Percentiles rank a stretch among this genome's conserved stretches.
Evolutionary conservation across 2,888 invertebrate genomes (phyloP).

Genomic region (Nephrotoma guestfalica): DNA sequence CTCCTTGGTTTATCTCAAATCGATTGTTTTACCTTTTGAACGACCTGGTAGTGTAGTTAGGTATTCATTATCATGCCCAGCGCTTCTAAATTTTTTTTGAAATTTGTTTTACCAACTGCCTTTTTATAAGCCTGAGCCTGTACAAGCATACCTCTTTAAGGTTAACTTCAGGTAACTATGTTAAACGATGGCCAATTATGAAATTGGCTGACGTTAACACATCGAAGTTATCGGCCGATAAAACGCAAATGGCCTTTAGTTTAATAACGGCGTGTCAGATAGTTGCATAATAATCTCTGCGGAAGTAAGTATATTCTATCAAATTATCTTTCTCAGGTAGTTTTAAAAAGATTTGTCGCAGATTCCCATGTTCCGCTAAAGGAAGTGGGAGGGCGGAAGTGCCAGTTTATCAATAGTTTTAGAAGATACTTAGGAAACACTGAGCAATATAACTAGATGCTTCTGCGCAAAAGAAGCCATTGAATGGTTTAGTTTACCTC

Average conservation of each 20-base stretch:
- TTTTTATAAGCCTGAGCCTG: constrained; percentile 13
- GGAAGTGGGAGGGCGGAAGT: constrained; percentile 9
- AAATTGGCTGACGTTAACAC: background rate
- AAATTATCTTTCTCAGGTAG: background rate
- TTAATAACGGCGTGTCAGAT: background rate
- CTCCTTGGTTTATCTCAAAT: constrained; percentile 11
- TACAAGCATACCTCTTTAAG: constrained; percentile 8
- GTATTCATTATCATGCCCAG: constrained; percentile 16
- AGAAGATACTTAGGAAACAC: too few relatives aligned
- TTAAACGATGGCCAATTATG: background rate
- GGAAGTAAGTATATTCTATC: too few relatives aligned
- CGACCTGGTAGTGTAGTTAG: constrained; percentile 15
- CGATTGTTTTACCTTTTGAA: constrained; percentile 14
- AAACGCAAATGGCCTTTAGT: background rate
- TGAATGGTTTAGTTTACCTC: constrained; percentile 14
- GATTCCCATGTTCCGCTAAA: background rate
- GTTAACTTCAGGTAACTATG: constrained; percentile 14
- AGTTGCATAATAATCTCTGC: background rate
- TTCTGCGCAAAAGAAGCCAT: constrained; percentile 9
- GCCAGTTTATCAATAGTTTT: constrained; percentile 5
- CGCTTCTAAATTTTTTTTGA: constrained; percentile 17
- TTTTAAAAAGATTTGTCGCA: background rate
- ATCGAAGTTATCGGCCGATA: background rate
- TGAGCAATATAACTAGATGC: constrained; percentile 14
- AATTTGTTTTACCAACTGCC: constrained; percentile 17